Evolutionary conservation across 2,113 vertebrate species (phyloP).

Genomic region (Uropsilus gracilis): DNA sequence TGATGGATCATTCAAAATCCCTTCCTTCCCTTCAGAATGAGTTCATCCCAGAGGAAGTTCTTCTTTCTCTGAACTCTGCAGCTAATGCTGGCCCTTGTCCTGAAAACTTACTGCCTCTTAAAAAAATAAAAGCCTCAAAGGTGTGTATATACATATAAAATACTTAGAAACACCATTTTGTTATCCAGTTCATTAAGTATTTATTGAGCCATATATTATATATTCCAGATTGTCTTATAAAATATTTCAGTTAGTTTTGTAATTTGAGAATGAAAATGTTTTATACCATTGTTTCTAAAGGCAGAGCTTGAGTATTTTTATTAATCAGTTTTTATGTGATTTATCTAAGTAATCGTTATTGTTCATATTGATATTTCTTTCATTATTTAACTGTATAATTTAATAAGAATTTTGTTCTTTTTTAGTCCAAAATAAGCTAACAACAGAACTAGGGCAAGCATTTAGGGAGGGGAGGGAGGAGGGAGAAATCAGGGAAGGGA

Average conservation of each 20-base stretch:
- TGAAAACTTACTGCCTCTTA: conserved; percentile 71
- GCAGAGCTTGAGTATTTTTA: neutral
- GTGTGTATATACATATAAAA: conserved; percentile 65
- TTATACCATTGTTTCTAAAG: neutral
- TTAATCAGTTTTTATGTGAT: conserved; percentile 17
- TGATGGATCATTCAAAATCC: conserved; percentile 41
- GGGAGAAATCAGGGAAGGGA: too few species aligned
- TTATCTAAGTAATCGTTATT: conserved; percentile 19
- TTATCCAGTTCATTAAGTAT: neutral
- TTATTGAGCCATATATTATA: neutral
- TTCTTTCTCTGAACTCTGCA: conserved; percentile 85
- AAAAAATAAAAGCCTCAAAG: conserved; percentile 77
- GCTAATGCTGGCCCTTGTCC: conserved; percentile 76
- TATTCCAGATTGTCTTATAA: neutral
- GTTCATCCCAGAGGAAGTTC: conserved; percentile 89
- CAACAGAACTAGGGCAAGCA: too few species aligned
- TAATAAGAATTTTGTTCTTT: neutral
- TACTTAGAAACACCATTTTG: neutral
- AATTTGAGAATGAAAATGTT: conserved; percentile 11
- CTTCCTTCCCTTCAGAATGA: conserved; percentile 70
- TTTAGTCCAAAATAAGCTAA: too few species aligned
- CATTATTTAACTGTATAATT: neutral
- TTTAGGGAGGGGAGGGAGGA: too few species aligned
- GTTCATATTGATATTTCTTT: conserved; percentile 20
- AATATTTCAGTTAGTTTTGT: neutral